These are phyloP conservation scores for Cyanoliseus patagonus DNA, from an alignment of 2,113 vertebrate species.

Conservation along the genomic window DNA sequence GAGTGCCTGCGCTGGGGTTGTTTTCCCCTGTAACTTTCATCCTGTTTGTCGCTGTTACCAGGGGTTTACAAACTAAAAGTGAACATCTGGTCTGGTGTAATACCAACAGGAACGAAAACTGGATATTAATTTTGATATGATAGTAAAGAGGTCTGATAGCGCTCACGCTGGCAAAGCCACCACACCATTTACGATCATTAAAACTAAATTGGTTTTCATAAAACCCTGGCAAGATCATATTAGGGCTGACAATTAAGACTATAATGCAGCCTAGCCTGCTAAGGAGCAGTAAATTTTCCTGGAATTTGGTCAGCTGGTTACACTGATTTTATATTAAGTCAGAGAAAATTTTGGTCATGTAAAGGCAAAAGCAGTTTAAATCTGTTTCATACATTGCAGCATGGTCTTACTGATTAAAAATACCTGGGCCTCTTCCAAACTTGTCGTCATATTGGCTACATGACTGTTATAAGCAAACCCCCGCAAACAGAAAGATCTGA, in stretches of 20 bases:
- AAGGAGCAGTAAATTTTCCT: slow-evolving; percentile 24
- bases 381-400: slow-evolving; percentile 60
- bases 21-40: slow-evolving; percentile 7
- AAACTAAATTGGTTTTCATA: slow-evolving; percentile 36
- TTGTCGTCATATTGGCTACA: slow-evolving; percentile 69
- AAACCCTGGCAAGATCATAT: slow-evolving; percentile 9
- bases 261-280: slow-evolving; percentile 5
- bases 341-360: slow-evolving; percentile 45
- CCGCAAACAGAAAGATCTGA: slow-evolving; percentile 63
- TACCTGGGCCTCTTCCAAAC: slow-evolving; percentile 70
- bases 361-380: slow-evolving; percentile 54
- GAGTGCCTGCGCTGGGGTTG: neutral
- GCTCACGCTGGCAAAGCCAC: neutral
- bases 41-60: slow-evolving; percentile 49
- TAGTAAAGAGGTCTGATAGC: slow-evolving; percentile 4
- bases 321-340: slow-evolving; percentile 53
- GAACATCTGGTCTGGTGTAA: slow-evolving; percentile 53
- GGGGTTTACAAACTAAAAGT: neutral
- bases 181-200: slow-evolving; percentile 1
- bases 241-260: slow-evolving; percentile 36
- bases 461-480: slow-evolving; percentile 63
- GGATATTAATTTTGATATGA: slow-evolving; percentile 52
- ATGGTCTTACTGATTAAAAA: slow-evolving; percentile 73
- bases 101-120: slow-evolving; percentile 27
- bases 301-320: slow-evolving; percentile 47